phyloP scores from a whole-genome alignment of 2,797 vertebrate genomes.

The Otolemur crassicaudatus region DNA sequence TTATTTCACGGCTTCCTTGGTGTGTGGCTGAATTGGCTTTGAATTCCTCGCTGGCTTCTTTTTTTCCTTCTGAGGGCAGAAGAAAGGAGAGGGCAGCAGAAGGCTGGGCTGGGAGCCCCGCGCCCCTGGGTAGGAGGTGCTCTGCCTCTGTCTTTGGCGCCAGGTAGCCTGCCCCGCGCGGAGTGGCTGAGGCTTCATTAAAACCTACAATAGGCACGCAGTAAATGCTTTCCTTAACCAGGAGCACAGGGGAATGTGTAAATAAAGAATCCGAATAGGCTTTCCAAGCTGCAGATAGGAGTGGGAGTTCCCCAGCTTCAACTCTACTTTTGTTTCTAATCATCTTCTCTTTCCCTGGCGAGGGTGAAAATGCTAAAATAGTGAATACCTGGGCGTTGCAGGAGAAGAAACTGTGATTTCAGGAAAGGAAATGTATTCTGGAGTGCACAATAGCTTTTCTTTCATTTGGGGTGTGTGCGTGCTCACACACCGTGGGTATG shows the following conservation, averaged over 20 bases:
- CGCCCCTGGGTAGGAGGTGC: rapidly evolving
- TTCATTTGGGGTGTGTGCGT: neutral
- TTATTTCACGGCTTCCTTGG: neutral
- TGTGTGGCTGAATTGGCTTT: neutral
- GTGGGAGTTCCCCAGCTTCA: conserved; percentile 46
- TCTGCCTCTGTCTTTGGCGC: rapidly evolving
- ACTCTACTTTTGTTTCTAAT: conserved; percentile 57
- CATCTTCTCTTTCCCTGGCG: conserved; percentile 26
- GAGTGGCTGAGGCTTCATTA: neutral
- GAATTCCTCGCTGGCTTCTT: neutral
- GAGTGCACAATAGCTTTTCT: conserved; percentile 66
- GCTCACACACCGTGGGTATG: neutral
- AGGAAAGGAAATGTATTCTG: neutral
- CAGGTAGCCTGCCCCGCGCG: no score
- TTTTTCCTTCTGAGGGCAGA: neutral
- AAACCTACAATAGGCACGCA: neutral
- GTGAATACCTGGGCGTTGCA: neutral
- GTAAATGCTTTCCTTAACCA: conserved; percentile 55
- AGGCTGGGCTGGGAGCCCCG: neutral
- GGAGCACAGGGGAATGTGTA: neutral
- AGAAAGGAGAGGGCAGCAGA: neutral
- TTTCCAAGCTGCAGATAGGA: conserved; percentile 47
- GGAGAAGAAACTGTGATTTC: neutral
- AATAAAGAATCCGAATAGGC: conserved; percentile 65
- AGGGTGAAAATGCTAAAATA: conserved; percentile 37